Conservation (phyloP, 2,797 vertebrate genomes). For the Syndactyla subalaris region DNA sequence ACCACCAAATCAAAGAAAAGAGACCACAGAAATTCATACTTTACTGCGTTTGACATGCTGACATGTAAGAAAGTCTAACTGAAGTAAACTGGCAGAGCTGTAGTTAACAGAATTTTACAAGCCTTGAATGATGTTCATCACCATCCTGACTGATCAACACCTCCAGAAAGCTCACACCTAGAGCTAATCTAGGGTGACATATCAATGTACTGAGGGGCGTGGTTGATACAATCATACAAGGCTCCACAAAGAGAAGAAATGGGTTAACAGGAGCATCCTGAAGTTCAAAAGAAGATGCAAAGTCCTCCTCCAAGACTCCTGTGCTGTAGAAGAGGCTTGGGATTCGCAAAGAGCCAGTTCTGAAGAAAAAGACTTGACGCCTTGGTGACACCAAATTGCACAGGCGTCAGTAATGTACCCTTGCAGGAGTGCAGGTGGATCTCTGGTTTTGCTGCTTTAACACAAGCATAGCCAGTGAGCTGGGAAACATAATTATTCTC, state of each 20-base stretch:
- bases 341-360: not conserved
- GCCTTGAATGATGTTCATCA: not conserved
- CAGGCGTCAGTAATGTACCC: not conserved
- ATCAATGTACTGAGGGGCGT: not conserved
- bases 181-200: not conserved
- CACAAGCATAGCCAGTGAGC: rapidly evolving
- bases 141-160: not conserved
- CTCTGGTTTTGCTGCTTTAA: not conserved
- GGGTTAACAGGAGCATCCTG: not conserved
- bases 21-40: not conserved
- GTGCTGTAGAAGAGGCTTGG: not conserved
- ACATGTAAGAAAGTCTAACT: not conserved
- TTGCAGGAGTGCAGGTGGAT: not conserved
- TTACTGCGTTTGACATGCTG: not conserved
- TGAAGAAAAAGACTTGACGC: not conserved
- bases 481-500: not conserved
- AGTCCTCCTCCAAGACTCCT: not conserved
- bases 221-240: not conserved
- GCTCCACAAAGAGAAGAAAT: not conserved
- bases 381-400: not conserved
- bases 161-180: not conserved
- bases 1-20: not conserved
- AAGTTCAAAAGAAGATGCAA: not conserved
- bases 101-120: not conserved
- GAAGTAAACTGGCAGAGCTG: not conserved